phyloP scores from a whole-genome alignment of 2,113 vertebrate genomes.

The Chiloscyllium plagiosum region DNA sequence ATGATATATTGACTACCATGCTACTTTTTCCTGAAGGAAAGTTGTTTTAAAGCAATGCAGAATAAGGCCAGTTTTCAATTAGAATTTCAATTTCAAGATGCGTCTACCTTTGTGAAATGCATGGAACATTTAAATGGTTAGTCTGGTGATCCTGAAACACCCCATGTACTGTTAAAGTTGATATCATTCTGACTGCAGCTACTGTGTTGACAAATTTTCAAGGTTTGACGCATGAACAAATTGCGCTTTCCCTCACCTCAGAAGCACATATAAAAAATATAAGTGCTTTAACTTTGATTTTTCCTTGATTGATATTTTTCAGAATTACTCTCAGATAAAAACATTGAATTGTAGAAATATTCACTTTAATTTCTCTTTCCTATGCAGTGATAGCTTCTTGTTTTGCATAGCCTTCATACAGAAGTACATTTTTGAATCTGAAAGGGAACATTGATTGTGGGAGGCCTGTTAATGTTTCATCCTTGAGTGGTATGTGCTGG shows the following conservation, averaged over 20 bases:
- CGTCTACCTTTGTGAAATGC: too few relatives aligned
- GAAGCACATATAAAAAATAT: too few relatives aligned
- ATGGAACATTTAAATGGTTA: too few relatives aligned
- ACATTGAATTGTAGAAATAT: too few relatives aligned
- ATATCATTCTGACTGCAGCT: neutral
- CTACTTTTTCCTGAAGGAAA: neutral
- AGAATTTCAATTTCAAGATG: neutral
- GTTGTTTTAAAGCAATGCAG: neutral
- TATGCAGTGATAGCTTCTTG: too few relatives aligned
- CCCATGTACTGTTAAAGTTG: neutral
- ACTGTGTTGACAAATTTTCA: neutral
- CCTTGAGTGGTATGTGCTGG: neutral
- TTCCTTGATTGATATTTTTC: too few relatives aligned
- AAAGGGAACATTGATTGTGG: neutral
- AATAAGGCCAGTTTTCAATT: neutral
- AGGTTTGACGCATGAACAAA: neutral
- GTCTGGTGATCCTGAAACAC: too few relatives aligned
- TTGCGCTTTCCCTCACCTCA: neutral
- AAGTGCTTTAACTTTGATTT: too few relatives aligned
- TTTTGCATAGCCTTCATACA: too few relatives aligned
- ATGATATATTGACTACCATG: neutral
- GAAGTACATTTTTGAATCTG: too few relatives aligned
- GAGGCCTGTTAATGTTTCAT: neutral
- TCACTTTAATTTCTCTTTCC: too few relatives aligned
- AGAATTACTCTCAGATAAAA: too few relatives aligned